Evolutionary conservation across 2,888 invertebrate genomes (phyloP).

Genomic region (Malachius bipustulatus): DNA sequence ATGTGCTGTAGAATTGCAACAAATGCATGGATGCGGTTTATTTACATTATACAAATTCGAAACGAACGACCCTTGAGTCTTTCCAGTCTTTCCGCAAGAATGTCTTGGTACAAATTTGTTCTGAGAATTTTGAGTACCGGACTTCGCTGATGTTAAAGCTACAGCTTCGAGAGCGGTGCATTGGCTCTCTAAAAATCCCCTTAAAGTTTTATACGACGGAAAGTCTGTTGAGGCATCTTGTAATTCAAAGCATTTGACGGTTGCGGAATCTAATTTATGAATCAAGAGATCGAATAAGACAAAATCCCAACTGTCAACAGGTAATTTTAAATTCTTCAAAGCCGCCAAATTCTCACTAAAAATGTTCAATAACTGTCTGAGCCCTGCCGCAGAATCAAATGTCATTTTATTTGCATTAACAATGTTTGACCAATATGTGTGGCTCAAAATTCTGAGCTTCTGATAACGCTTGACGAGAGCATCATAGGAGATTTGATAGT

Average conservation of each 20-base stretch:
- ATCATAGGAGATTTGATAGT: neutral
- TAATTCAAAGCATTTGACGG: slow-evolving; percentile 3
- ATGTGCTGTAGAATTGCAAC: too few relatives aligned
- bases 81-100: too few relatives aligned
- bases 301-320: slow-evolving; percentile 5
- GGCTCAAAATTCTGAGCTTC: neutral
- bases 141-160: too few relatives aligned
- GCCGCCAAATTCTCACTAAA: slow-evolving; percentile 6
- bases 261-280: slow-evolving; percentile 1
- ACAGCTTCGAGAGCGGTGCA: too few relatives aligned
- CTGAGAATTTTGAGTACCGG: too few relatives aligned
- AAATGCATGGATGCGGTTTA: too few relatives aligned
- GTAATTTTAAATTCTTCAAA: neutral
- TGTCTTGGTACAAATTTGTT: too few relatives aligned
- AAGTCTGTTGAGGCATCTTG: neutral
- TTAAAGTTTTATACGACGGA: too few relatives aligned
- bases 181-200: too few relatives aligned
- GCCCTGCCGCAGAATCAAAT: neutral
- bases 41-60: too few relatives aligned
- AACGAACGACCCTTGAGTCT: too few relatives aligned
- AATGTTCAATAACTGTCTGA: neutral
- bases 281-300: slow-evolving; percentile 5
- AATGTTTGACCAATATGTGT: slow-evolving; percentile 1
- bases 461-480: neutral
- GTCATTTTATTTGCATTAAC: neutral